Base-by-base conservation (phyloP, 2,797 vertebrate species). In the Eupleurogrammus muticus region DNA sequence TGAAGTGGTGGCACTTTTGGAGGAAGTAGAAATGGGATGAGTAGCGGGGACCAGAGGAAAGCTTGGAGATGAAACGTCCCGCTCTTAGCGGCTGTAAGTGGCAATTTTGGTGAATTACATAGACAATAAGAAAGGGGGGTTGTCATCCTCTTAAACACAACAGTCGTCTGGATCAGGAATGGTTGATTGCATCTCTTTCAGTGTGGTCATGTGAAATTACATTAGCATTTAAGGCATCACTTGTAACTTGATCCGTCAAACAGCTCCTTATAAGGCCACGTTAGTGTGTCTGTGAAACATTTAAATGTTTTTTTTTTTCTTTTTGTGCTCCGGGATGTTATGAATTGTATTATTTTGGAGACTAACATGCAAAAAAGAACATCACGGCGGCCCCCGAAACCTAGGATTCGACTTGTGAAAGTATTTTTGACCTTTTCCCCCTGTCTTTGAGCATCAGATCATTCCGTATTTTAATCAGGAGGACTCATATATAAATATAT, bases 51-150 rank as follows among this genome's bases (percentile, higher is more conserved):
- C 93, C 91, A 92, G 94, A 94, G 92, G 90, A 94, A 94, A 93
- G 92, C 94, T 91, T 84, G 90, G 87, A 95, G 92, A 95, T 95
- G 93, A 95, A 95, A 94, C 92, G 79, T 88, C 78, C 89, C 63
- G 89, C 90, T 94, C 91, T 91, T 93, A 93, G 91, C 75, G 69
- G 88, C 93, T 93, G 82, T 94, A 94, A 94, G 94, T 94, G 94
- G 93, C 94, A 94, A 95, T 95, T 95, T 92, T 94, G 90, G 91
- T 90, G 93, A 94, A 94, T 95, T 94, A 94, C 91, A 92, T 92
- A 93, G 92, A 95, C 93, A 94, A 94, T 93, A 90, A 94, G 90
- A 89, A 89, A 87, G 38, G 81, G 83, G 82, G 90, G 83, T 90
- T 92, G 90, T 93, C 93, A 87, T 94, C 94, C 90, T 93, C 92